A percentile compares a stretch with the other conserved stretches of the same genome.
Conservation (phyloP, 2,113 vertebrate species). For the Carollia perspicillata region DNA sequence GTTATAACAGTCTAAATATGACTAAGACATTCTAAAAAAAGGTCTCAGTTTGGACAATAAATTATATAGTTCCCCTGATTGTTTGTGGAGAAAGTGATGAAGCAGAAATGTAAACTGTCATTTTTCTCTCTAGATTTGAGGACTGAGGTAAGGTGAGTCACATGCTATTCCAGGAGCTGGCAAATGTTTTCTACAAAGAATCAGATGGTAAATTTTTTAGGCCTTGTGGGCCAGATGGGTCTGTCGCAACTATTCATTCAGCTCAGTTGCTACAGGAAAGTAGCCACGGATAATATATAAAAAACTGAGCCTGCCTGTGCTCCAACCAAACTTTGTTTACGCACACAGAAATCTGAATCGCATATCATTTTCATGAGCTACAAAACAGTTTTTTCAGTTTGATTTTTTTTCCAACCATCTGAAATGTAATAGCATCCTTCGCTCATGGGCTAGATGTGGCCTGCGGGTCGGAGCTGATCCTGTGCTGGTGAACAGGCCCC, state of each 20-base stretch:
- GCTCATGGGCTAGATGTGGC: rapidly evolving
- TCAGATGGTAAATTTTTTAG: background rate
- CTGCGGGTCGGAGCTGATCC: background rate
- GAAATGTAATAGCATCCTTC: background rate
- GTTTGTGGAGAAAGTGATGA: background rate
- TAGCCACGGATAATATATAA: background rate
- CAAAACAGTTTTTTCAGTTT: background rate
- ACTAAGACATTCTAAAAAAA: background rate
- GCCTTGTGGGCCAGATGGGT: background rate
- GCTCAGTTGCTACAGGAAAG: background rate
- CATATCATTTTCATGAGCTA: background rate
- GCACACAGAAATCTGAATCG: background rate
- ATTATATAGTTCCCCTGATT: background rate
- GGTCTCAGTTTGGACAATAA: background rate
- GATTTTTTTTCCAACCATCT: background rate
- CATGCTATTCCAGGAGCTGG: background rate
- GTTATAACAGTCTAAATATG: background rate
- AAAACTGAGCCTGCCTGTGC: background rate
- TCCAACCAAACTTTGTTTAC: background rate
- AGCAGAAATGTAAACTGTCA: background rate
- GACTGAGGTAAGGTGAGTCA: background rate
- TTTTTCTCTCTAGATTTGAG: background rate
- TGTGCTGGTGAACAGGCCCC: background rate
- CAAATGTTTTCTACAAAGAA: background rate
- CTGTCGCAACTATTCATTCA: background rate